Evolutionary conservation across 2,113 vertebrate species (phyloP).

Genomic region (Bolborhynchus lineola): DNA sequence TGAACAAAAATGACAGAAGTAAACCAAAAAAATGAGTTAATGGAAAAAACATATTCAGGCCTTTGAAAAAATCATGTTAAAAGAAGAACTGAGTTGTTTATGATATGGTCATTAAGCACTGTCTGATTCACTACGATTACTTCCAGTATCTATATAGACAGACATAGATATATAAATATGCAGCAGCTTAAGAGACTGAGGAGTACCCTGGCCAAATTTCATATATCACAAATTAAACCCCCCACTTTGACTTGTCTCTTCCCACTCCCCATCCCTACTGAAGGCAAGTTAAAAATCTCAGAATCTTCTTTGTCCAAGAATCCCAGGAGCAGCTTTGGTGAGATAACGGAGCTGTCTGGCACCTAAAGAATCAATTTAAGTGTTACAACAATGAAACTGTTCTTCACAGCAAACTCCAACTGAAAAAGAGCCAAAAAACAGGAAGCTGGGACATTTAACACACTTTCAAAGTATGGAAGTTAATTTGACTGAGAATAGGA

Average conservation of each 20-base stretch:
- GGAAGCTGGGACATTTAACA: background rate
- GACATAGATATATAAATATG: background rate
- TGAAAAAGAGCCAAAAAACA: background rate
- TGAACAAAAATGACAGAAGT: background rate
- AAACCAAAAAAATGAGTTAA: background rate
- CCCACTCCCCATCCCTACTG: background rate
- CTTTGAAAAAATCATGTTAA: background rate
- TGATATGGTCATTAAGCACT: background rate
- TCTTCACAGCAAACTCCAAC: constrained; percentile 1
- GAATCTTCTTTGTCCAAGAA: background rate
- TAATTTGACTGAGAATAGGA: background rate
- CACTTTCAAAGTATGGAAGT: background rate
- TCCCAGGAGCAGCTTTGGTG: background rate
- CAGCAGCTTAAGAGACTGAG: background rate
- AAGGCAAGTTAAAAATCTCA: background rate
- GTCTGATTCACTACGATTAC: background rate
- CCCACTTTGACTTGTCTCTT: background rate
- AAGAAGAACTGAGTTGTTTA: background rate
- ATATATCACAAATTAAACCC: background rate
- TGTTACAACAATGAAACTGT: background rate
- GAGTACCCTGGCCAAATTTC: background rate
- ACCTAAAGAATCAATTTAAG: background rate
- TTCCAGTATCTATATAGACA: background rate
- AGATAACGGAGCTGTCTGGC: background rate
- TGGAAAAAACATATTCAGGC: background rate